Evolutionary conservation across 1,140 invertebrate genomes (phyloP), one percentile per base, ranked within the genome.

Genomic region (Coenobita brevimanus): DNA sequence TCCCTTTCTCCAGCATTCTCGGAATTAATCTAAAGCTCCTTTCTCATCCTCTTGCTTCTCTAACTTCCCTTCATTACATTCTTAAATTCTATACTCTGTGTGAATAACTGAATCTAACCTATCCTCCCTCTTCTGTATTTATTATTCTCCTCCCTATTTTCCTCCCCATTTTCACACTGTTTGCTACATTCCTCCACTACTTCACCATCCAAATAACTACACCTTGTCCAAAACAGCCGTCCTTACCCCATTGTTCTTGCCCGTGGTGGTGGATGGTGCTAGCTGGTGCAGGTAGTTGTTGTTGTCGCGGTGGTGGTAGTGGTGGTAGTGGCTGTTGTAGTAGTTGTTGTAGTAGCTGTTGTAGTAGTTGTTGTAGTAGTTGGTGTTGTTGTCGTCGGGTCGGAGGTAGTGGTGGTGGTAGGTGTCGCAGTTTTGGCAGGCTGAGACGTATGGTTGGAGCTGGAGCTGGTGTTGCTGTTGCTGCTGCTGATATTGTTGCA

Each of bases 191-290:
- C 46, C 46, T 50, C 46, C 46, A 50, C 6, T 6, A 50, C 17
- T 17, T 50, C 46, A 8, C 6, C 6, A 8, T 17, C 17, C 46
- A 17, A 50, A 17, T 6, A 50, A 50, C 6, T 17, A 50, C 17
- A 50, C 6, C n/a, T n/a, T n/a, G n/a, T n/a, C n/a, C n/a, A 50
- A 50, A 50, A 50, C 46, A 50, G 6, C 6, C 0, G 43, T 57
- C 24, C 83, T 86, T 86, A 86, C 83, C 83, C 83, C 83, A 27
- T 86, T 86, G 75, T 79, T 27, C 71, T 86, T 73, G 24, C 46
- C 71, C 21, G 17, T 43, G 15, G 10, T 30, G 15, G 82, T 50
- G 71, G 50, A 50, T 43, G 50, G 75, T n/a, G 64, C 50, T n/a
- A 76, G 17, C 15, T n/a, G 33, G 0, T 86, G 50, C 24, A 67